Base-by-base conservation (phyloP, 1,140 invertebrate species). In the Carposina sasakii region DNA sequence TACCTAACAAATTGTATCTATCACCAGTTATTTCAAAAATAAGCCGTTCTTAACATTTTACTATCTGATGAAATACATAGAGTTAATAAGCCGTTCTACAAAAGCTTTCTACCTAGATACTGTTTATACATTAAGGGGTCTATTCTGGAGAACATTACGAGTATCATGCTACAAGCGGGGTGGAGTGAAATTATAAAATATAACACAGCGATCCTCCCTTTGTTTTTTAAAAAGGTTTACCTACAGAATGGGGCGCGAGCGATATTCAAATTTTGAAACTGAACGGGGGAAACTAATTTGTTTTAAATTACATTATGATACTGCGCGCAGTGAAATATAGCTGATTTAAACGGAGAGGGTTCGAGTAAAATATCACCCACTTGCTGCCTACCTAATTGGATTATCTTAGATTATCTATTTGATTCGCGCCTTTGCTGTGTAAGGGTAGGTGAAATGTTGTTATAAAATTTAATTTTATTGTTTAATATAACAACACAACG, bases 251-350 rank as follows among this genome's bases (percentile, higher is more conserved):
- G 71, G 78, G 78, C 70, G 73, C 63, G 70, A 75, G 71, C 63
- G 59, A 65, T 78, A 81, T 81, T 78, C 76, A 83, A 83, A 83
- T 83, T 74, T n/a, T 67, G 53, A 55, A 57, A 68, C 68, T 53
- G 61, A 39, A 67, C 67, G 67, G 76, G 74, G 76, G 74, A 70
- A 62, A 64, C 76, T 81, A 83, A 83, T 81, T 83, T 67, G 76
- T 79, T 81, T 83, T 75, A 83, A 81, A 83, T 83, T 83, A 78
- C 76, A 68, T 79, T 79, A 81, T 72, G 76, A 79, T 81, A 83
- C 81, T 83, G 63, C 70, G 62, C 71, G 71, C 48, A 59, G 65
- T 83, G 70, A 79, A 78, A 79, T 79, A 79, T 83, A 60, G 66
- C 71, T 49, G 66, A 68, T 62, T 72, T 74, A 81, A 72, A 76